These are phyloP conservation scores for Perdita meconis DNA, from an alignment of 2,888 invertebrate genomes.

Conservation along the genomic window DNA sequence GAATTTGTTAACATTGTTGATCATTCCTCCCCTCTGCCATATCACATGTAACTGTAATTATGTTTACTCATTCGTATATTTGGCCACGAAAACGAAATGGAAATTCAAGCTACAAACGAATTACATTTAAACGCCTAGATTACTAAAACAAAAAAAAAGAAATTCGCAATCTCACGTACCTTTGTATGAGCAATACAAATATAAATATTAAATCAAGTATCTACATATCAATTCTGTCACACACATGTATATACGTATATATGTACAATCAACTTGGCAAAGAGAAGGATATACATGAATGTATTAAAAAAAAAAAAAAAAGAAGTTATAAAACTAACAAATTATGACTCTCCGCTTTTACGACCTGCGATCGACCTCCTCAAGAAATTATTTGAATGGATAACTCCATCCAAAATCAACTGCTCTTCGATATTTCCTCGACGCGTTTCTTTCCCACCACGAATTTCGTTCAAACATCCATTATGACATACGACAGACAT, in stretches of 20 bases:
- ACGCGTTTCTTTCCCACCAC: constrained; percentile 2
- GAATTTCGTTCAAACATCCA: constrained; percentile 42
- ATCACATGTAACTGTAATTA: constrained; percentile 31
- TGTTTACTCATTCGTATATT: constrained; percentile 28
- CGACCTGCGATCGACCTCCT: constrained; percentile 30
- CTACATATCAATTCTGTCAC: constrained; percentile 13
- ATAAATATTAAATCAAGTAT: constrained; percentile 26
- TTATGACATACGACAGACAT: constrained; percentile 48
- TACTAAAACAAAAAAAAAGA: too few relatives aligned
- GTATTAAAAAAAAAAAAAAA: constrained; percentile 27
- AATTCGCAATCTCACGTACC: background rate
- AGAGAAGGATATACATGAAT: constrained; percentile 49
- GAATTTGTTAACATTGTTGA: constrained; percentile 45
- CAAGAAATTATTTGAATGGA: constrained; percentile 27
- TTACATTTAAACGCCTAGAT: constrained; percentile 29
- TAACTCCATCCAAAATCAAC: constrained; percentile 53
- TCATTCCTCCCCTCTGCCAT: constrained; percentile 57
- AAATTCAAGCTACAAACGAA: background rate
- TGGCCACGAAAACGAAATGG: constrained; percentile 19
- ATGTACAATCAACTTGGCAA: constrained; percentile 65
- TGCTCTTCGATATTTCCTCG: constrained; percentile 1
- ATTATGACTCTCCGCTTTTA: constrained; percentile 49
- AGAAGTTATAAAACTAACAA: constrained; percentile 51
- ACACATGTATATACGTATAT: constrained; percentile 26
- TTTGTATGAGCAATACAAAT: constrained; percentile 14